Evolutionary conservation across 2,113 vertebrate species (phyloP).

Genomic region (Etheostoma spectabile): DNA sequence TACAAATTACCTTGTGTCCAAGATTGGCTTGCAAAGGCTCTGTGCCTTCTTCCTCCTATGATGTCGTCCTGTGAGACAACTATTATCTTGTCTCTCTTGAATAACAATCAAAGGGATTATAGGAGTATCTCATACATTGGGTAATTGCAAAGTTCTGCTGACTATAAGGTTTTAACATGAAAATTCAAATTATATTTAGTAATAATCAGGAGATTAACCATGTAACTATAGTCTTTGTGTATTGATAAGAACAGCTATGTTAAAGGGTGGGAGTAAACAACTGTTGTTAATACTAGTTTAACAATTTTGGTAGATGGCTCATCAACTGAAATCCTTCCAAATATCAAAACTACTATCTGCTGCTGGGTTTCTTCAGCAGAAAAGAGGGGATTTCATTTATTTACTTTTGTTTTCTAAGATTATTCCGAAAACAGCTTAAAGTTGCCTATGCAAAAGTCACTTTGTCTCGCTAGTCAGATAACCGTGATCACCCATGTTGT

Average conservation of each 20-base stretch:
- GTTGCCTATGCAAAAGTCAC: not conserved
- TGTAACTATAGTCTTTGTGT: conserved; percentile 29
- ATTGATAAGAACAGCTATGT: not conserved
- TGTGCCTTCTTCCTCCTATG: not conserved
- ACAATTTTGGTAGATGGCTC: not conserved
- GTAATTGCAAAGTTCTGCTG: conserved; percentile 32
- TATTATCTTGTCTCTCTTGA: conserved; percentile 37
- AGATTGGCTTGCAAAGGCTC: not conserved
- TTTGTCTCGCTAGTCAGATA: not conserved
- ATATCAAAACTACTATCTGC: conserved; percentile 20
- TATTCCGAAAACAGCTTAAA: not conserved
- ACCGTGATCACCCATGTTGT: not conserved
- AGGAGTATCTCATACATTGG: conserved; percentile 17
- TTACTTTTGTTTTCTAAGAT: not conserved
- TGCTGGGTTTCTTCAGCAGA: not conserved
- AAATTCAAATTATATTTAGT: conserved; percentile 1
- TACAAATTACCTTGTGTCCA: not conserved
- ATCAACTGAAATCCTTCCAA: not conserved
- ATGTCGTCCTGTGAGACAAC: conserved; percentile 9
- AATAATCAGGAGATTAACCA: conserved; percentile 8
- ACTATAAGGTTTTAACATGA: conserved; percentile 8
- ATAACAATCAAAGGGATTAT: conserved; percentile 24
- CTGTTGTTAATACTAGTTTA: not conserved
- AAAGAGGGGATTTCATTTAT: not conserved
- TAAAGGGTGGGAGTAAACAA: conserved; percentile 42